Conservation (phyloP, 2,888 invertebrate species). For the Cheilosia vulpina region DNA sequence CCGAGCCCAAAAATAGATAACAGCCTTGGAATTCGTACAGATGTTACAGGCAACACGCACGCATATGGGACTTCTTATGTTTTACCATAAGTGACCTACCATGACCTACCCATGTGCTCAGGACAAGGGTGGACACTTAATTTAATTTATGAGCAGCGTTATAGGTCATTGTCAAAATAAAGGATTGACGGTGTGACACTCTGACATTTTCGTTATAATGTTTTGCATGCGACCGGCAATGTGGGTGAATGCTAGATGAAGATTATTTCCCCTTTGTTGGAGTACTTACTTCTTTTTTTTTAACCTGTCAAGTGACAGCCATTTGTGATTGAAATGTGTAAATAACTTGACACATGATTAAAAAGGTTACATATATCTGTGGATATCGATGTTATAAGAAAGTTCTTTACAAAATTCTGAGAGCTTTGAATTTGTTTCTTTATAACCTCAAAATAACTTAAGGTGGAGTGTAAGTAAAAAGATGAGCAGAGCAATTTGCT, state of each 20-base stretch:
- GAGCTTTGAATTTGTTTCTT: too few species aligned
- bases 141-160: conserved; percentile 48
- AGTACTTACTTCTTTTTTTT: background rate
- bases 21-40: conserved; percentile 35
- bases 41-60: conserved; percentile 52
- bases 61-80: conserved; percentile 36
- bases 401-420: too few species aligned
- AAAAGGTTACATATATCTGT: too few species aligned
- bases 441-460: too few species aligned
- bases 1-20: conserved; percentile 43
- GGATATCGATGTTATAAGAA: too few species aligned
- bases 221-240: conserved; percentile 3
- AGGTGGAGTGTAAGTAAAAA: too few species aligned
- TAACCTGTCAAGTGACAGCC: background rate
- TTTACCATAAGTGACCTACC: background rate
- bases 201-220: conserved; percentile 59
- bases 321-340: background rate
- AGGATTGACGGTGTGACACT: conserved; percentile 59
- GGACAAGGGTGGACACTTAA: conserved; percentile 50
- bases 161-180: conserved; percentile 66
- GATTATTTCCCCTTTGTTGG: background rate
- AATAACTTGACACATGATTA: background rate
- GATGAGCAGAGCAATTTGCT: too few species aligned
- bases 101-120: conserved; percentile 32
- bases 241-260: background rate